Evolutionary conservation across 2,888 invertebrate genomes (phyloP).

Genomic region (Artemia sinica): DNA sequence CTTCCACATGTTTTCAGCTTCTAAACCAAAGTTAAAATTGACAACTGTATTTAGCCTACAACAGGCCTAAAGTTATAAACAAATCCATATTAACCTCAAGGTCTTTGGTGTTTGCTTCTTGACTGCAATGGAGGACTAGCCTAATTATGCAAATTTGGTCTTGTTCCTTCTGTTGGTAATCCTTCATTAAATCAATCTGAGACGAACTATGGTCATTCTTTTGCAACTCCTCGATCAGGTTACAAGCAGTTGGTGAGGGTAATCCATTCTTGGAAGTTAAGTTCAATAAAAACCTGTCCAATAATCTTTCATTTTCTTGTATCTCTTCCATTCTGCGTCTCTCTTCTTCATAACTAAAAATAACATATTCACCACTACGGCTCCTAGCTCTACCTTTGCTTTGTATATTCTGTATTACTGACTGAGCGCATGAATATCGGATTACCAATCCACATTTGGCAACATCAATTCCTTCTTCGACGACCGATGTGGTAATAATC

Average conservation of each 20-base stretch:
- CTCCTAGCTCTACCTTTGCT: slow-evolving; percentile 15
- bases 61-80: too few species aligned
- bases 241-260: not conserved
- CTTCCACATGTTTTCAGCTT: too few species aligned
- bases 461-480: slow-evolving; percentile 16
- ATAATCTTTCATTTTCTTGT: not conserved
- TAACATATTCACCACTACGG: not conserved
- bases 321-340: not conserved
- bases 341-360: slow-evolving; percentile 11
- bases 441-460: slow-evolving; percentile 16
- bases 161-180: too few species aligned
- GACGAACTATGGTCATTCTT: too few species aligned
- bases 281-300: not conserved
- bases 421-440: slow-evolving; percentile 8
- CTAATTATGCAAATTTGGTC: too few species aligned
- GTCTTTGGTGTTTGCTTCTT: too few species aligned
- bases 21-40: too few species aligned
- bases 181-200: too few species aligned
- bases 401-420: slow-evolving; percentile 12
- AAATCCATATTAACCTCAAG: too few species aligned
- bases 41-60: too few species aligned
- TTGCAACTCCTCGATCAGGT: not conserved
- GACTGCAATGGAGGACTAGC: too few species aligned
- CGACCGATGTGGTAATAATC: slow-evolving; percentile 14
- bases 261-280: not conserved